phyloP scores from a whole-genome alignment of 92 coral and sea anemone species.

The Epizoanthus rinbou region DNA sequence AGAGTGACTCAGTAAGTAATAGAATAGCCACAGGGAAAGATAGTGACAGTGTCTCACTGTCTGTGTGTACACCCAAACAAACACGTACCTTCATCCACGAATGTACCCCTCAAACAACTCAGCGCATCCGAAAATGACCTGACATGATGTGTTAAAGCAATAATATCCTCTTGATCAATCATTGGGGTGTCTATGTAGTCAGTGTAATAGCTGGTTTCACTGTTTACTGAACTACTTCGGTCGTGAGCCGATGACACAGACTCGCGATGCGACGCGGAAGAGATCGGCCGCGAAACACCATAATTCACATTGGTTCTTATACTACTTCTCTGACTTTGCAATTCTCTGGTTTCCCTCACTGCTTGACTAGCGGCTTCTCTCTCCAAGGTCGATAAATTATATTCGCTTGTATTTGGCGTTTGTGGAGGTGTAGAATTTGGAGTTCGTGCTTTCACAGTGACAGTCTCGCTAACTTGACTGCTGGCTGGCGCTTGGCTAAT shows the following conservation, averaged over 20 bases:
- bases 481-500: constrained; percentile 4
- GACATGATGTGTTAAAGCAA: constrained; percentile 89
- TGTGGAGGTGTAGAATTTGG: constrained; percentile 23
- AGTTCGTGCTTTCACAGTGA: background rate
- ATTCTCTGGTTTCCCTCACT: constrained; percentile 8
- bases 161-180: constrained; percentile 95
- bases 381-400: background rate
- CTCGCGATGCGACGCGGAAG: constrained; percentile 68
- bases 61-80: constrained; percentile 20
- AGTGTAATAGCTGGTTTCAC: constrained; percentile 76
- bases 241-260: constrained; percentile 71
- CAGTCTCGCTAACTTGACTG: constrained; percentile 11
- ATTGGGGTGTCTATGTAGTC: constrained; percentile 90
- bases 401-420: constrained; percentile 26
- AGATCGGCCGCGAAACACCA: constrained; percentile 37
- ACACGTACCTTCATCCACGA: constrained; percentile 84
- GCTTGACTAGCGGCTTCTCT: constrained; percentile 3
- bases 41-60: background rate
- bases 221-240: constrained; percentile 91
- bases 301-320: constrained; percentile 38
- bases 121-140: constrained; percentile 92
- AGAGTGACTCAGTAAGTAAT: background rate
- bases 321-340: constrained; percentile 42
- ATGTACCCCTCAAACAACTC: constrained; percentile 78
- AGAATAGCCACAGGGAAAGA: background rate